Evolutionary conservation across 2,797 vertebrate genomes (phyloP).

Genomic region (Crocodylus rhombifer): DNA sequence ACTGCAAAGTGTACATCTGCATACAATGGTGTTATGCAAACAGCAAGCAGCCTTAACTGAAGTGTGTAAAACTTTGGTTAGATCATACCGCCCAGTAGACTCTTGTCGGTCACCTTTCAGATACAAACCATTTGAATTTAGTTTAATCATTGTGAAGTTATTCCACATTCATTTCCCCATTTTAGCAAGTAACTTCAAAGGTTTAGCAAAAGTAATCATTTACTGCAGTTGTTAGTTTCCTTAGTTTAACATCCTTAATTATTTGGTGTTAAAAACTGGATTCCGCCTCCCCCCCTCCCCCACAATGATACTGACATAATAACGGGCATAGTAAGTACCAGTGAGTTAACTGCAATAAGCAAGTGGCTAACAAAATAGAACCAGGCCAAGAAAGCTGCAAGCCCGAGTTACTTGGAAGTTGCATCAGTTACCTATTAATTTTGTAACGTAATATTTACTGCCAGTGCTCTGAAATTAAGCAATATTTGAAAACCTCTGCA

Average conservation of each 20-base stretch:
- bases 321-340: conserved; percentile 14
- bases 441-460: neutral
- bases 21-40: conserved; percentile 80
- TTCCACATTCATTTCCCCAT: conserved; percentile 69
- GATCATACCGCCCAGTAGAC: conserved; percentile 95
- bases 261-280: neutral
- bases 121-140: conserved; percentile 92
- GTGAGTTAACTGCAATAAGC: neutral
- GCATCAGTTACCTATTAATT: neutral
- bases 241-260: conserved; percentile 14
- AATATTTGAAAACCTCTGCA: neutral
- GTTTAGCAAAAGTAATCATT: conserved; percentile 65
- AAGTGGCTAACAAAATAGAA: neutral
- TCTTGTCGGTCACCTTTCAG: conserved; percentile 97
- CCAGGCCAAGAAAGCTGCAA: neutral
- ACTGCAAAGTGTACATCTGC: conserved; percentile 77
- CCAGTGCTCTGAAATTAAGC: neutral
- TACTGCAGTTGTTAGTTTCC: conserved; percentile 64
- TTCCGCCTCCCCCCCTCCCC: neutral
- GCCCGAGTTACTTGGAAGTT: neutral
- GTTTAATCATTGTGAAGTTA: conserved; percentile 82
- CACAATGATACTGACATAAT: neutral
- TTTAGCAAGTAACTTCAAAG: conserved; percentile 70
- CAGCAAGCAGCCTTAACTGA: conserved; percentile 90
- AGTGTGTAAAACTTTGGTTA: conserved; percentile 86